A percentile compares a stretch with the other conserved stretches of the same genome.
Conservation (phyloP, 2,888 invertebrate genomes). For the Rapana venosa region DNA sequence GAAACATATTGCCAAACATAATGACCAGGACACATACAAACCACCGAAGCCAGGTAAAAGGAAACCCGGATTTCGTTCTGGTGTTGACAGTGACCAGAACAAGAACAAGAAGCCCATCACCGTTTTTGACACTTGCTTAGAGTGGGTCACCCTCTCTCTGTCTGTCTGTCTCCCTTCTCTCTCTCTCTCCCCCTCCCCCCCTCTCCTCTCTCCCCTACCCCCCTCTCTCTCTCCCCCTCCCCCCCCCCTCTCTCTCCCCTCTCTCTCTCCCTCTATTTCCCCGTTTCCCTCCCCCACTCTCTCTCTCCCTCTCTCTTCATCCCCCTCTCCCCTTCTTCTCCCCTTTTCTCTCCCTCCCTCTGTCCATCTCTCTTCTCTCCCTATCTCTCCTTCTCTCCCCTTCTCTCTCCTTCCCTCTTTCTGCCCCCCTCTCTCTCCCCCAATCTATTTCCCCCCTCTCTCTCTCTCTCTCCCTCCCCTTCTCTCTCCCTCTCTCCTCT, state of each 20-base stretch:
- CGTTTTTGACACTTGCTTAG: too few species aligned
- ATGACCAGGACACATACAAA: too few species aligned
- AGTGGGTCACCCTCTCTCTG: not conserved
- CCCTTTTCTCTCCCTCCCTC: not conserved
- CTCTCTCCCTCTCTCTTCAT: not conserved
- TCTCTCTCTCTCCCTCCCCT: too few species aligned
- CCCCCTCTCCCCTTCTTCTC: not conserved
- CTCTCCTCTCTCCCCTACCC: not conserved
- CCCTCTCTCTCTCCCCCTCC: not conserved
- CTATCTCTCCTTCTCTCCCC: conserved; percentile 4
- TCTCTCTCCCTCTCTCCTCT: not conserved
- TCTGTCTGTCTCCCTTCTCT: not conserved
- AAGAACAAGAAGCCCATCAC: too few species aligned
- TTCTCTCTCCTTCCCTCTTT: too few species aligned
- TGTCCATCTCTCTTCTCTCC: not conserved
- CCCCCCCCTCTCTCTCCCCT: not conserved
- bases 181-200: not conserved
- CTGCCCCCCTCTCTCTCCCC: too few species aligned
- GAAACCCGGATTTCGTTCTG: too few species aligned
- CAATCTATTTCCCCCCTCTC: too few species aligned
- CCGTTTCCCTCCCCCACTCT: not conserved
- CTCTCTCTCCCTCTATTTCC: not conserved
- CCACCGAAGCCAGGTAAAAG: too few species aligned
- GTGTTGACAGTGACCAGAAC: too few species aligned
- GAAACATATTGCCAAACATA: too few species aligned